Conservation (phyloP, 1,140 invertebrate species). For the Paralvinella palmiformis region DNA sequence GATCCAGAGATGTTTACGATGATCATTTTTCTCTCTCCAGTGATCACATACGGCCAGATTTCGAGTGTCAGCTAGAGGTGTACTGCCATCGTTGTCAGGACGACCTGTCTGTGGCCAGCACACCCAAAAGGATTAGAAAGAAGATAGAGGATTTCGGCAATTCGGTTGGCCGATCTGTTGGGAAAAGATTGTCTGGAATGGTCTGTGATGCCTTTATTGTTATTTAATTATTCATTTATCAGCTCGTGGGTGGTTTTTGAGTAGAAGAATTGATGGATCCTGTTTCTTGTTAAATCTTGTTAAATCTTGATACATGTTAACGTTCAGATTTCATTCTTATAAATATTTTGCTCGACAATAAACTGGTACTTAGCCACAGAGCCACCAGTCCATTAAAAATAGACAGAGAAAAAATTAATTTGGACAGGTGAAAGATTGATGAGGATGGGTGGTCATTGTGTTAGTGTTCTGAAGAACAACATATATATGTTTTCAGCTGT, state of each 20-base stretch:
- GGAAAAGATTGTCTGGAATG: constrained; percentile 52
- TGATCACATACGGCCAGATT: constrained; percentile 60
- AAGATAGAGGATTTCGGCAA: constrained; percentile 59
- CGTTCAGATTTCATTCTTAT: not conserved
- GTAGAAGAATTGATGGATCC: not conserved
- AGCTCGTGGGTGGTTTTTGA: not conserved
- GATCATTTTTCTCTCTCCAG: constrained; percentile 47
- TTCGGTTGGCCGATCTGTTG: constrained; percentile 64
- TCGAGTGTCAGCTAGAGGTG: constrained; percentile 62
- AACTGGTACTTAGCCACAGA: no score
- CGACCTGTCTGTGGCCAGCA: constrained; percentile 62
- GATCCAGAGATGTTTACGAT: constrained; percentile 5
- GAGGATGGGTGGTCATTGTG: no score
- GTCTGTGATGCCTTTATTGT: no score
- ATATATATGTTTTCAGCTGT: no score
- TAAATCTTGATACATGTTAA: not conserved
- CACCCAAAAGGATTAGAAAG: constrained; percentile 62
- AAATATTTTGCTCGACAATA: no score
- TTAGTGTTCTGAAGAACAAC: no score
- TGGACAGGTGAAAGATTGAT: no score
- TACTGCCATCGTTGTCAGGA: constrained; percentile 65
- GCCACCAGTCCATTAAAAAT: no score
- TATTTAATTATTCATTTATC: not conserved
- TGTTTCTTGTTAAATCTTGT: not conserved
- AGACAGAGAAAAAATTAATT: no score